These are phyloP conservation scores for Alca torda DNA, from an alignment of 2,797 vertebrate genomes.

Conservation along the genomic window DNA sequence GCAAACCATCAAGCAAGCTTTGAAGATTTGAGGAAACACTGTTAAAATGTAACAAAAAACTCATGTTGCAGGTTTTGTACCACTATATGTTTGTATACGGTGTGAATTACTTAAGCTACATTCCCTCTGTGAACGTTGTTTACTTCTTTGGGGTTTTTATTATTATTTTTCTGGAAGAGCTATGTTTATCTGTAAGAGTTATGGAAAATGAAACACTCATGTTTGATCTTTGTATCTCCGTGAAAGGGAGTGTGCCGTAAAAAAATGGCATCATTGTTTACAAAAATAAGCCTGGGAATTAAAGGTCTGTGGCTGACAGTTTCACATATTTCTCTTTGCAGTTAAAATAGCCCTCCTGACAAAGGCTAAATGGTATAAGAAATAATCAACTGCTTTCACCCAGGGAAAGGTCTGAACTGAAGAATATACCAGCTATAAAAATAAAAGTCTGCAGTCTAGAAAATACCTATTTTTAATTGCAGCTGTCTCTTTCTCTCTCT, in stretches of 20 bases:
- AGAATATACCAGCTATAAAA: not conserved
- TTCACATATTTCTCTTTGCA: constrained; percentile 45
- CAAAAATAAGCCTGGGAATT: constrained; percentile 59
- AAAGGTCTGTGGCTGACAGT: constrained; percentile 32
- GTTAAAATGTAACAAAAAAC: constrained; percentile 79
- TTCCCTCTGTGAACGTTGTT: constrained; percentile 62
- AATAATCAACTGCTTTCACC: constrained; percentile 34
- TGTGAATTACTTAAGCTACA: constrained; percentile 65
- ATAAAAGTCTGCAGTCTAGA: not conserved
- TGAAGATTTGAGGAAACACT: constrained; percentile 83
- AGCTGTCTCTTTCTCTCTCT: not conserved
- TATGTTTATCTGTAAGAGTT: constrained; percentile 50
- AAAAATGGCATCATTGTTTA: constrained; percentile 57
- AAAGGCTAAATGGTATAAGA: constrained; percentile 41
- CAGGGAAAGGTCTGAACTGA: constrained; percentile 4
- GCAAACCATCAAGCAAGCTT: constrained; percentile 83
- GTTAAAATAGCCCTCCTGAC: constrained; percentile 42
- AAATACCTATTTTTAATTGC: constrained; percentile 47
- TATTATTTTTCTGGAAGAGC: constrained; percentile 26
- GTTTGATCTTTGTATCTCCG: constrained; percentile 34
- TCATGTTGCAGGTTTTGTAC: constrained; percentile 77
- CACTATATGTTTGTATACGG: constrained; percentile 75
- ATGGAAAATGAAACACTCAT: constrained; percentile 37
- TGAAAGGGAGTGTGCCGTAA: not conserved
- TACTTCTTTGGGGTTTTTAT: constrained; percentile 50